Base-by-base conservation (phyloP, 2,797 vertebrate genomes). In the Setipinna tenuifilis region DNA sequence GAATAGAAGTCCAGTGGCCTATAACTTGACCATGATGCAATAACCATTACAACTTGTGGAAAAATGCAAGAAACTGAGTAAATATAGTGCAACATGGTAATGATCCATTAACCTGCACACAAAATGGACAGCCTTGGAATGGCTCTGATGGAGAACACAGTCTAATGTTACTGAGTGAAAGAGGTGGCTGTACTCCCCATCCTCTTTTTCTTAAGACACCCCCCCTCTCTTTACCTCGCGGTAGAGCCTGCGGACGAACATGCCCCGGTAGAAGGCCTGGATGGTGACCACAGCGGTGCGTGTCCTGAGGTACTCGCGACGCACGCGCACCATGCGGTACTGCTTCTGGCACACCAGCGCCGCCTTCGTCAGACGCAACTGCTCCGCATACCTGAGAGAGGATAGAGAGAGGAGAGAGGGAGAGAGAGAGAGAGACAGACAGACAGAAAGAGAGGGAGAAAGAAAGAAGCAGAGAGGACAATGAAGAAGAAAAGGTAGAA, bases 291-390 rank as follows among this genome's bases (percentile, higher is more conserved):
- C 87, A 0, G 98, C 96, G 0, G 1, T 81, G 25, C 90, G 93
- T 86, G 94, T 82, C 16, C 89, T 94, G 91, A 91, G 94, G 88
- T 92, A 99, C 0, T 91, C 93, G 17, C 82, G 94, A 11, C 90
- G 88, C 9, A 96, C 94, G 58, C 92, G 94, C 86, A 90, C 91
- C 98, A 99, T 99, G 1, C 98, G 95, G 85, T 88, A 97, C 88
- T 97, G 97, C 86, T 97, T 98, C 96, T 99, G 98, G 90, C 98
- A 92, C 88, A 93, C 28, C 0, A 97, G 19, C 0, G 96, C 95
- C 0, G 97, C 98, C 46, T 94, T 95, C 0, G 92, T 97, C 84
- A 93, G 95, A 84, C 97, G 95, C 90, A 98, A 91, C 50, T 91
- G 91, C 85, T 97, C 95, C 0, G 96, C 95, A 54, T 96, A 89